phyloP scores from a whole-genome alignment of 1,140 invertebrate species.

The Ceratina calcarata region DNA sequence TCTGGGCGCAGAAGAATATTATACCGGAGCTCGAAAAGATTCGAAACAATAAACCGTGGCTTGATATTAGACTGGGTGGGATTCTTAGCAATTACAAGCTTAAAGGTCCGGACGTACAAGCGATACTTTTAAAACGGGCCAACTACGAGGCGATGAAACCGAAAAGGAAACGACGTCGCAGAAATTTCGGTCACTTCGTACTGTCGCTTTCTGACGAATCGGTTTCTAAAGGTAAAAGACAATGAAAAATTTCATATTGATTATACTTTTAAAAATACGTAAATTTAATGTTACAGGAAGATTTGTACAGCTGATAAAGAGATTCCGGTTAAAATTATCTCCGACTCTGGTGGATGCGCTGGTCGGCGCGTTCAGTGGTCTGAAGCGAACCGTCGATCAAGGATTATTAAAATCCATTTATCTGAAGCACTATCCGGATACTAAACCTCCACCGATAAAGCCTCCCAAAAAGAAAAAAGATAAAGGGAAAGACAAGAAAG shows the following conservation, averaged over 20 bases:
- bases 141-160: conserved; percentile 76
- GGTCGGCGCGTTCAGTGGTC: conserved; percentile 66
- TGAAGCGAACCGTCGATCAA: conserved; percentile 71
- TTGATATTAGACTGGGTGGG: conserved; percentile 74
- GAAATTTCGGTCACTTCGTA: conserved; percentile 77
- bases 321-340: conserved; percentile 75
- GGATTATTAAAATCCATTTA: conserved; percentile 72
- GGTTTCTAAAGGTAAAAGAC: conserved; percentile 52
- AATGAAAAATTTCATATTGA: background rate
- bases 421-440: conserved; percentile 75
- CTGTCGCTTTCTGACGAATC: conserved; percentile 62
- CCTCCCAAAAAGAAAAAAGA: conserved; percentile 51
- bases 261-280: background rate
- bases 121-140: conserved; percentile 77
- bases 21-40: conserved; percentile 67
- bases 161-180: conserved; percentile 74
- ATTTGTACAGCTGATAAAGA: conserved; percentile 69
- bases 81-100: conserved; percentile 77
- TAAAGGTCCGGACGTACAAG: conserved; percentile 73
- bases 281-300: conserved; percentile 55
- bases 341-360: conserved; percentile 72
- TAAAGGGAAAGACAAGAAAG: conserved; percentile 23
- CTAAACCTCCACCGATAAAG: conserved; percentile 58
- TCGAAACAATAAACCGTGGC: conserved; percentile 61
- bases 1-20: conserved; percentile 74